Conservation (phyloP, 2,888 invertebrate genomes). For the Scotopteryx bipunctaria region DNA sequence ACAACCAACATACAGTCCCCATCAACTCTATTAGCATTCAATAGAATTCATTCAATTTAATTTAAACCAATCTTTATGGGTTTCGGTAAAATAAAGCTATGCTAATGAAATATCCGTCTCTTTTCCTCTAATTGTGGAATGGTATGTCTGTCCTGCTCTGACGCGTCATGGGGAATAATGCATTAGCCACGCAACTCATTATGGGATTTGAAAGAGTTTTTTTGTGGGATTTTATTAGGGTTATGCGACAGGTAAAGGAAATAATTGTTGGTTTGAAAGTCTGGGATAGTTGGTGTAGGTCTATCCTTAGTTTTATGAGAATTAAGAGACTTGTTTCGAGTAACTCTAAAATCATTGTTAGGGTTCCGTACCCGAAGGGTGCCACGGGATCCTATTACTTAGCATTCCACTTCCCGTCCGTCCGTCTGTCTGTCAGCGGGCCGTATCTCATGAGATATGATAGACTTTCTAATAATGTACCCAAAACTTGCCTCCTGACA, state of each 20-base stretch:
- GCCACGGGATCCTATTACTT: no score
- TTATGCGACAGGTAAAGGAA: slow-evolving; percentile 21
- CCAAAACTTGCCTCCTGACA: no score
- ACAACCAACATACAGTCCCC: not conserved
- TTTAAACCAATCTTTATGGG: slow-evolving; percentile 43
- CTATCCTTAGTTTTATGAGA: no score
- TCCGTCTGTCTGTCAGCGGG: no score
- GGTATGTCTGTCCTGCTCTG: slow-evolving; percentile 36
- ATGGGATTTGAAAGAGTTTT: slow-evolving; percentile 39
- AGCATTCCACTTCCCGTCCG: no score
- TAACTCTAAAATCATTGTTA: no score
- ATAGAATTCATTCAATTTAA: slow-evolving; percentile 47
- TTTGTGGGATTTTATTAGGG: slow-evolving; percentile 36
- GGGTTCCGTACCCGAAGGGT: no score
- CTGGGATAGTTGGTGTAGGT: no score
- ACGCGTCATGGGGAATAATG: slow-evolving; percentile 48
- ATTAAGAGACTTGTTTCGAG: no score
- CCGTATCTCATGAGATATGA: no score
- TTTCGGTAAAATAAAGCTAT: slow-evolving; percentile 43
- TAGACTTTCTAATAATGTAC: no score
- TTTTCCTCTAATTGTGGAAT: slow-evolving; percentile 22
- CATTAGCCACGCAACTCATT: slow-evolving; percentile 51
- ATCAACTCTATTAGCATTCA: slow-evolving; percentile 41
- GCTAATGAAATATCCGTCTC: slow-evolving; percentile 41
- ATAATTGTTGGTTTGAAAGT: no score